Conservation (phyloP, 2,113 vertebrate species). For the Prolemur simus region DNA sequence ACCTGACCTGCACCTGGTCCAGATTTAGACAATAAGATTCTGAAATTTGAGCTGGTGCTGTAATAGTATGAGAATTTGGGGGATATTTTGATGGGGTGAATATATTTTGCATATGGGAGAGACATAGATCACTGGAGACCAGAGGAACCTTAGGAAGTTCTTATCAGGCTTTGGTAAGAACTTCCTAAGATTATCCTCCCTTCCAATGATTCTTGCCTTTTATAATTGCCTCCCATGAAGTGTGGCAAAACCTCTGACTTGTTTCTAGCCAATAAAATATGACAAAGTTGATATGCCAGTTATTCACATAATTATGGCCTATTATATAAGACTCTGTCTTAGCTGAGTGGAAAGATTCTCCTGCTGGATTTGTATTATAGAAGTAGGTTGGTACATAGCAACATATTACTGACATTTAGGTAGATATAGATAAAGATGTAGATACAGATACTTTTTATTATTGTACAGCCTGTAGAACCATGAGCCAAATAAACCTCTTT, state of each 20-base stretch:
- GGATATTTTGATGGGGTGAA: not conserved
- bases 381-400: not conserved
- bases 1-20: not conserved
- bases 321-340: not conserved
- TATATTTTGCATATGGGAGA: not conserved
- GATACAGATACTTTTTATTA: not conserved
- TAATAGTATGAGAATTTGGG: not conserved
- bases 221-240: not conserved
- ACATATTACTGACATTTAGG: not conserved
- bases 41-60: not conserved
- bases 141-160: no score
- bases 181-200: not conserved
- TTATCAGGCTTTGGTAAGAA: not conserved
- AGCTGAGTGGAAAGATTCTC: not conserved
- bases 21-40: not conserved
- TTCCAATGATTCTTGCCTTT: not conserved
- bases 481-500: no score
- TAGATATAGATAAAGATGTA: not conserved
- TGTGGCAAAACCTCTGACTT: not conserved
- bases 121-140: not conserved
- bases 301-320: not conserved
- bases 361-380: not conserved
- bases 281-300: not conserved
- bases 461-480: no score
- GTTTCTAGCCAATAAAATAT: not conserved